Base-by-base conservation (phyloP, 2,113 vertebrate species). In the Sclerurus mexicanus region DNA sequence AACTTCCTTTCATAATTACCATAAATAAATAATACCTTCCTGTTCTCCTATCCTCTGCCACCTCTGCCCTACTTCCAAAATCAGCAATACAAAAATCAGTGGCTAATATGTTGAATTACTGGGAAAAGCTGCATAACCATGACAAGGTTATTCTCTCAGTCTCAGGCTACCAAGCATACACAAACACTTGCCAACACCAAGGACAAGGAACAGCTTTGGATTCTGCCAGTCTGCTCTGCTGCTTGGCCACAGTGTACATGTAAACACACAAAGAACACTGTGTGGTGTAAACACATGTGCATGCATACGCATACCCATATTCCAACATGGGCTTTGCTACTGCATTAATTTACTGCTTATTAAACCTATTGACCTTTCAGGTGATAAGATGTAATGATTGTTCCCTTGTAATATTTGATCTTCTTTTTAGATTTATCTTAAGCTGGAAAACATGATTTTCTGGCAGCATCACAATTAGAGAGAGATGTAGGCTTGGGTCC, bases 281-380 rank as follows among this genome's bases (percentile, higher is more conserved):
- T 40, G 42, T 56, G 30, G 5, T 31, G 20, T 7, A 35, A 95
- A 77, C 50, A 50, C 42, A 33, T 13, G 9, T 31, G 21, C 1
- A 3, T 9, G 20, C 2, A 40, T 39, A 31, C 25, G 12, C 47
- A 46, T 22, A 7, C 60, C 46, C 0, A 1, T 11, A 18, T 3
- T 20, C 56, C 39, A 81, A 1, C 33, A 9, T 72, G 31, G 4
- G 1, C 68, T 79, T 21, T 64, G 25, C 27, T 59, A 37, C 63
- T 55, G 35, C 56, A 14, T 17, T 37, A 15, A 5, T 76, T 73
- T 24, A 27, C 33, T 92, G 64, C 33, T 71, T 24, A 14, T 47
- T 42, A 39, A 18, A 77, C 18, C 33, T 56, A 22, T 7, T 58
- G n/a, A 52, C 20, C 17, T 42, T 25, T 13, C 31, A 68, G 31